Evolutionary conservation across 2,888 invertebrate species (phyloP), one percentile per base, ranked within the genome.

Genomic region (Bombyx huttoni): DNA sequence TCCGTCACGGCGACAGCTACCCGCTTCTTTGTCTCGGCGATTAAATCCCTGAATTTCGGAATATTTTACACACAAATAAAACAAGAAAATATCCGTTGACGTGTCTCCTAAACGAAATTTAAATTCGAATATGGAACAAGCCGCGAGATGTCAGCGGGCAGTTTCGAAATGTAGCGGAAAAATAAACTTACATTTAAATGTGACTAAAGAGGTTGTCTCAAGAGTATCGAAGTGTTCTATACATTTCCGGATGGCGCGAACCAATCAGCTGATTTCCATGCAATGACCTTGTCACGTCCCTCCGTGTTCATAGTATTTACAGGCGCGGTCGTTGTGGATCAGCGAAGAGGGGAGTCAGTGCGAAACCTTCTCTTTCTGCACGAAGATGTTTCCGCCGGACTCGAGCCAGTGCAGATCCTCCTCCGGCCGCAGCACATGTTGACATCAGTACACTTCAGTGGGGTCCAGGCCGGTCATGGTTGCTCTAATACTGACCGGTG

Each of bases 361-460:
- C 14, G 47, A 51, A 79, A 69, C 84, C 88, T 87, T 64, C 88
- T 79, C 59, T 87, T 87, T 62, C 86, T 76, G 61, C 88, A 88
- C 59, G 87, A 87, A 49, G 88, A 88, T 51, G 88, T 87, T 63
- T 87, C 87, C 64, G 80, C 79, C 54, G 82, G 84, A 60, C 76
- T 74, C 56, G 81, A 81, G 64, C 87, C 87, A 59, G 86, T 84
- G 59, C 60, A 70, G 57, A 88, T 86, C 62, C 70, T 80, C 56
- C 87, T 73, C 61, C 78, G 78, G 65, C 88, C 87, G 73, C 87
- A 87, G 73, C 88, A 88, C 87, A 87, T 88, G 70, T 79, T 83
- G 72, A 66, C 68, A 65, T 75, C 75, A 86, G 65, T 87, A 86
- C 61, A 86, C 81, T 74, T 86, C 86, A 54, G 86, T 87, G 56